Evolutionary conservation across 2,888 invertebrate species (phyloP).

Genomic region (Drosophila ezoana): DNA sequence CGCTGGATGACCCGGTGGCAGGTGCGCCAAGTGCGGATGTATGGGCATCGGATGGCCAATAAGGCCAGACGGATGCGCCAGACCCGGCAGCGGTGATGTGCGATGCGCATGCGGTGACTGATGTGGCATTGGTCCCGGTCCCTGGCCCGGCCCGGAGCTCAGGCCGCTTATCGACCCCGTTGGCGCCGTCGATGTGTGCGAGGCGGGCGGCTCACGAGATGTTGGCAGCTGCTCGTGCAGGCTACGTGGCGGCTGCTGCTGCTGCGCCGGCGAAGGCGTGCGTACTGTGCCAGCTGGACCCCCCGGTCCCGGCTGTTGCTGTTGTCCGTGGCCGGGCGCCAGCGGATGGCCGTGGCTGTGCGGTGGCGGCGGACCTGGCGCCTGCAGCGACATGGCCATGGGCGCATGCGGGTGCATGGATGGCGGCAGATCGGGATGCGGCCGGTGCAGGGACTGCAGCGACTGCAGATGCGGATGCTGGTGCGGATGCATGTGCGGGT

Average conservation of each 20-base stretch:
- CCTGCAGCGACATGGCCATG: conserved; percentile 82
- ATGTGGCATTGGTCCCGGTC: conserved; percentile 64
- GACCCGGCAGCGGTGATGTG: conserved; percentile 83
- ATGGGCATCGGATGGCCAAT: conserved; percentile 84
- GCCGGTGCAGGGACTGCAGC: conserved; percentile 82
- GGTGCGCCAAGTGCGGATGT: conserved; percentile 83
- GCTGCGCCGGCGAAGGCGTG: conserved; percentile 84
- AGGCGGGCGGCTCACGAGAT: conserved; percentile 68
- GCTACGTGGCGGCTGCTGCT: conserved; percentile 71
- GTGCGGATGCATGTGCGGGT: conserved; percentile 73
- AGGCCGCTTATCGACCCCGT: conserved; percentile 38
- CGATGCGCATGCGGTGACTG: conserved; percentile 82
- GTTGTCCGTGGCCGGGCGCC: conserved; percentile 69
- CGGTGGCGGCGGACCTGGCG: conserved; percentile 77
- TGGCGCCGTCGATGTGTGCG: conserved; percentile 72
- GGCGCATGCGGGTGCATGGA: conserved; percentile 84
- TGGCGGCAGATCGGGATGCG: conserved; percentile 83
- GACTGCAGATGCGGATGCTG: conserved; percentile 71
- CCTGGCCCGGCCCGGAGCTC: conserved; percentile 38
- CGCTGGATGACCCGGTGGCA: conserved; percentile 82
- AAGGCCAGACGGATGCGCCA: conserved; percentile 80
- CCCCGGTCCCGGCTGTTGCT: conserved; percentile 65
- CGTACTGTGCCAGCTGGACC: conserved; percentile 76
- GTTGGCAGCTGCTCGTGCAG: conserved; percentile 71
- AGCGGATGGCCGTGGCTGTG: conserved; percentile 75